Conservation (phyloP, 2,113 vertebrate genomes). For the Nothocercus nigrocapillus region DNA sequence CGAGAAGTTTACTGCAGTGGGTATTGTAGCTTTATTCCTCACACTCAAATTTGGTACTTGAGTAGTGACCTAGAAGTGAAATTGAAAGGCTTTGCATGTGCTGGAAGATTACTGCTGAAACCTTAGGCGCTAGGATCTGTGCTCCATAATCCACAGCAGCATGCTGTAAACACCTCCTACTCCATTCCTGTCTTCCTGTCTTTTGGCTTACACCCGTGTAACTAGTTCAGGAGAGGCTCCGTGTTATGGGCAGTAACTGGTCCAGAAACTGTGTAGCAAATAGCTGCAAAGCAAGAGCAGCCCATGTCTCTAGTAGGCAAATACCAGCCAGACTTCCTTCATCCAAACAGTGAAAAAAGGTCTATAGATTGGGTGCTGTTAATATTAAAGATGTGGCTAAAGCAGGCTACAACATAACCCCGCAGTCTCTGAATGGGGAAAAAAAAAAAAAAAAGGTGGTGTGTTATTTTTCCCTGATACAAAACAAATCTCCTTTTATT, state of each 20-base stretch:
- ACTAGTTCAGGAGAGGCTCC: neutral
- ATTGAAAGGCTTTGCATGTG: conserved; percentile 49
- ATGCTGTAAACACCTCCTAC: conserved; percentile 1
- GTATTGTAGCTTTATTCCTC: neutral
- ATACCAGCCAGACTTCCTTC: neutral
- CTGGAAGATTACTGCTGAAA: conserved; percentile 56
- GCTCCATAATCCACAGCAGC: conserved; percentile 35
- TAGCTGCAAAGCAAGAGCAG: neutral
- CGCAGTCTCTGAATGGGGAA: neutral
- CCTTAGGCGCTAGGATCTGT: conserved; percentile 35
- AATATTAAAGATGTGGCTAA: neutral
- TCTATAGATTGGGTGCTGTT: neutral
- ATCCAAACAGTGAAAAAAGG: neutral
- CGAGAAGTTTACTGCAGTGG: neutral
- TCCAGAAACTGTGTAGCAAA: neutral
- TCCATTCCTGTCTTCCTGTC: neutral
- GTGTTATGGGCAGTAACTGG: neutral
- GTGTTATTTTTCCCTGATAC: neutral
- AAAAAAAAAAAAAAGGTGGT: neutral
- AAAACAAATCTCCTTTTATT: neutral
- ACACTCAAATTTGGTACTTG: neutral
- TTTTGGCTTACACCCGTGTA: neutral
- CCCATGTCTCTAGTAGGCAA: fast-evolving
- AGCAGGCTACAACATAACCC: neutral
- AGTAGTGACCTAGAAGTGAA: conserved; percentile 30